Base-by-base conservation (phyloP, 2,797 vertebrate genomes). In the Fratercula arctica region DNA sequence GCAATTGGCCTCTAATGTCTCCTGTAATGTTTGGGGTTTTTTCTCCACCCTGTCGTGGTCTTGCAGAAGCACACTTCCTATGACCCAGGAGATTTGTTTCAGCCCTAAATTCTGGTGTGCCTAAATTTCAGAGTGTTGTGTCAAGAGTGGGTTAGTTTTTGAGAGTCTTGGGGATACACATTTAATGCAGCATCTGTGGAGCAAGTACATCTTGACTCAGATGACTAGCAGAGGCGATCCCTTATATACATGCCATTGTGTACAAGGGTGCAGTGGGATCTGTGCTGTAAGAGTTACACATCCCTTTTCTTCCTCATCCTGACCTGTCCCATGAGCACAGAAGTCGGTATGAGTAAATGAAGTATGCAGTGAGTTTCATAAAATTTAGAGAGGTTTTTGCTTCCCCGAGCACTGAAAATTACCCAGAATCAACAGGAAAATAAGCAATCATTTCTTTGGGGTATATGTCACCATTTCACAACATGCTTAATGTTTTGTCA, bases 401-500 rank as follows among this genome's bases (percentile, higher is more conserved):
- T 82, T 85, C 59, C 11, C 21, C 60, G 29, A 63, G 54, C 28
- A 63, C 72, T 89, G 82, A 84, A 92, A 84, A 17, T 77, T 77
- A 59, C 35, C 29, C 46, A 67, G 46, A 84, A 94, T 51, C 59
- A 48, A 79, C 87, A 93, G 51, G 41, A 89, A 86, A 90, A 77
- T 60, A 94, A 94, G 31, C 18, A 75, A 48, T 80, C 1, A 1
- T 81, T 93, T 75, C 33, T 90, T 61, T 59, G 75, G 25, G 41
- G 5, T 96, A 96, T 89, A 54, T 92, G 82, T 85, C 33, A 5
- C 72, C 45, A 39, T 96, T 97, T 96, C 83, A 56, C 60, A 91
- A 74, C 63, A 66, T 1, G 6, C 29, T 93, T 69, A 87, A 29
- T 46, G 78, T 94, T 89, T 75, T 87, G 59, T 83, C 78, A 85